These are phyloP conservation scores for Corythaeola cristata DNA, from an alignment of 2,113 vertebrate genomes.

Conservation along the genomic window DNA sequence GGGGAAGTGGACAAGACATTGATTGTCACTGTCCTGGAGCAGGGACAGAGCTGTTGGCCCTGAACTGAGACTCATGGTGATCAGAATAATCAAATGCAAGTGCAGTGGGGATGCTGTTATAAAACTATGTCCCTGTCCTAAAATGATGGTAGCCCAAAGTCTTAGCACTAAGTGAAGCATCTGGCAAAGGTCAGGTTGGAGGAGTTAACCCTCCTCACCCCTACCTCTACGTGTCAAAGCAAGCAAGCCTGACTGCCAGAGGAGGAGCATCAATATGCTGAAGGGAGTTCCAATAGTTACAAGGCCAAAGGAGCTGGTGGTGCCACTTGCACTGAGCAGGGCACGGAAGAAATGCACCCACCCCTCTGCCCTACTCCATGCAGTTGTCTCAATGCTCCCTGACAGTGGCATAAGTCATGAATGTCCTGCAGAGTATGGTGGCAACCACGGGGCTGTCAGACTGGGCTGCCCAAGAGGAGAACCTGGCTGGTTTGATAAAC, in stretches of 20 bases:
- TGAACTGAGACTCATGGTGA: background rate
- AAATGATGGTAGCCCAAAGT: background rate
- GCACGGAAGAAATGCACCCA: background rate
- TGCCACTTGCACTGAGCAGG: background rate
- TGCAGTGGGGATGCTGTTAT: background rate
- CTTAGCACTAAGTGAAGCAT: background rate
- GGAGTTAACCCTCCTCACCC: background rate
- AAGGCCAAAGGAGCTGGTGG: background rate
- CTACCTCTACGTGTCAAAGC: background rate
- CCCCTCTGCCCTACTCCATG: background rate
- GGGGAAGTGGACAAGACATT: background rate
- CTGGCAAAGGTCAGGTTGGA: background rate
- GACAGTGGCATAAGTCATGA: accelerated
- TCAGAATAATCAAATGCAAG: background rate
- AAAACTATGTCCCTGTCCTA: background rate
- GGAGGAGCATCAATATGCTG: background rate
- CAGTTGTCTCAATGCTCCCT: background rate
- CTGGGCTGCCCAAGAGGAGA: background rate
- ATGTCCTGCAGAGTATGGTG: background rate
- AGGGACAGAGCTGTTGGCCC: background rate
- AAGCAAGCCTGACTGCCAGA: background rate
- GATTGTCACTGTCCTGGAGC: background rate
- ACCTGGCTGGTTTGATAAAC: background rate
- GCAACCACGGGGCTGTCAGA: background rate
- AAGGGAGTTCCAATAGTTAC: background rate